Conservation (phyloP, 2,113 vertebrate genomes). For the Zosterops lateralis region DNA sequence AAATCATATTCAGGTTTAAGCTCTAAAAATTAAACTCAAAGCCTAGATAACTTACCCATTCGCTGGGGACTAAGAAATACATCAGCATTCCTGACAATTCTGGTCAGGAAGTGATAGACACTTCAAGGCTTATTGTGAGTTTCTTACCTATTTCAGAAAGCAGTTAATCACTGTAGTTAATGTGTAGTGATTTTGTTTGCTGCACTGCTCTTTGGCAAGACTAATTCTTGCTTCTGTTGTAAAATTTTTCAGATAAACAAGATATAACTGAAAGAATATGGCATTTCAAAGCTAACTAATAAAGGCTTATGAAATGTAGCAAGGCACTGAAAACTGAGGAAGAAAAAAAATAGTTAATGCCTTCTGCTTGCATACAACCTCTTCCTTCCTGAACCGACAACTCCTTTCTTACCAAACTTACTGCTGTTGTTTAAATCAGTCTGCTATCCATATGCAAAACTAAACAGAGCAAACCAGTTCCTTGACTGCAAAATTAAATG, state of each 20-base stretch:
- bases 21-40: not conserved
- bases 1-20: not conserved
- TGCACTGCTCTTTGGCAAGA: not conserved
- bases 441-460: not conserved
- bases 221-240: not conserved
- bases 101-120: not conserved
- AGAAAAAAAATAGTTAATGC: not conserved
- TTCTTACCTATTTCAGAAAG: not conserved
- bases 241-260: not conserved
- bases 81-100: not conserved
- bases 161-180: not conserved
- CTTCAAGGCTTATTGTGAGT: not conserved
- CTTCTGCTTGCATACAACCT: not conserved
- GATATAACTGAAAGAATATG: not conserved
- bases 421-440: not conserved
- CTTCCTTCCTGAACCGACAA: not conserved
- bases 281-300: not conserved
- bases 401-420: slow-evolving; percentile 1
- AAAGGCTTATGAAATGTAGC: not conserved
- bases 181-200: not conserved
- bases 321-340: not conserved
- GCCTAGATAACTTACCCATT: not conserved
- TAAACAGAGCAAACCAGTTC: slow-evolving; percentile 4
- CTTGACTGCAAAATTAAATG: slow-evolving; percentile 29
- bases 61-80: not conserved